phyloP scores from a whole-genome alignment of 2,888 invertebrate species.

The Watsonalla binaria region DNA sequence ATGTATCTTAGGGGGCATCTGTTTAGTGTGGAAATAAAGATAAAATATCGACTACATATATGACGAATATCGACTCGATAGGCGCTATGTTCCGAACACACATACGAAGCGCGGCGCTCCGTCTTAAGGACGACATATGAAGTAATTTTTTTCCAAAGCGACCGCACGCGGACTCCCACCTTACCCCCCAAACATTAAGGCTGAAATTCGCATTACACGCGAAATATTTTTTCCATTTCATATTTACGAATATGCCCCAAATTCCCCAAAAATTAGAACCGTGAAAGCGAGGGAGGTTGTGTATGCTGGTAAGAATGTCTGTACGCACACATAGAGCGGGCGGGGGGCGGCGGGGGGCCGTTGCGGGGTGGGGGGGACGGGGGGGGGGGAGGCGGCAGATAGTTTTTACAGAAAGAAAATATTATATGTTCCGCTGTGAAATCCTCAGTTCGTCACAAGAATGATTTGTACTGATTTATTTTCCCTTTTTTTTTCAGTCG shows the following conservation, averaged over 20 bases:
- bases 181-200: constrained; percentile 32
- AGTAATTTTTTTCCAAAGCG: constrained; percentile 75
- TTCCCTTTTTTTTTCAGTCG: background rate
- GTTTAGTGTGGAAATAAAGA: background rate
- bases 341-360: constrained; percentile 23
- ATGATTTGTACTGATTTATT: constrained; percentile 4
- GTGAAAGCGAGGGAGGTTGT: constrained; percentile 67
- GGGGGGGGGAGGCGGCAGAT: constrained; percentile 58
- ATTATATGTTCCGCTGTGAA: constrained; percentile 49
- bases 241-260: constrained; percentile 80
- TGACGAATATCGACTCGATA: constrained; percentile 37
- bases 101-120: constrained; percentile 76
- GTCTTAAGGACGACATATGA: constrained; percentile 80
- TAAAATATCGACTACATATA: constrained; percentile 9
- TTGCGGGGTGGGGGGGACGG: constrained; percentile 22
- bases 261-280: constrained; percentile 80
- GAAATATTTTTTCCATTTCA: constrained; percentile 80
- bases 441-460: constrained; percentile 39
- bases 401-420: constrained; percentile 71
- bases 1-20: too few relatives aligned
- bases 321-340: constrained; percentile 41
- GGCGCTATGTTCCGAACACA: constrained; percentile 55
- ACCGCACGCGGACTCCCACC: constrained; percentile 37
- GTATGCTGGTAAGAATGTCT: constrained; percentile 52
- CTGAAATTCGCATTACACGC: constrained; percentile 41